Conservation (phyloP, 2,888 invertebrate genomes). For the Pocota personata region DNA sequence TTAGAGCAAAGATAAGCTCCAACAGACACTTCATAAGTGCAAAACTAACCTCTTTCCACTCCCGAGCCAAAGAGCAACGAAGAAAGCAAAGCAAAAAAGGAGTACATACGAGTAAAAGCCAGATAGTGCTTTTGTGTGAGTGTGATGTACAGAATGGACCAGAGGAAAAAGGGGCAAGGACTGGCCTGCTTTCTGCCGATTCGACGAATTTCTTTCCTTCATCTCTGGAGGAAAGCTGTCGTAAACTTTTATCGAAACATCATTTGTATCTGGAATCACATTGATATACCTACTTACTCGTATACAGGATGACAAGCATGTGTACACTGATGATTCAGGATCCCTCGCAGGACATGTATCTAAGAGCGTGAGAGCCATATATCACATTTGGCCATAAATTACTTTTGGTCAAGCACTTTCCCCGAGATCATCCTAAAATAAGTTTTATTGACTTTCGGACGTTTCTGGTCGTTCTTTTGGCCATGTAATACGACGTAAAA, state of each 20-base stretch:
- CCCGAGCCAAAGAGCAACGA: background rate
- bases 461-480: conserved; percentile 5
- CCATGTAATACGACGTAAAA: conserved; percentile 37
- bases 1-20: conserved; percentile 30
- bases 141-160: background rate
- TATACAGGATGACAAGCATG: conserved; percentile 32
- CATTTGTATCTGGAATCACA: conserved; percentile 39
- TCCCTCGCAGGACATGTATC: background rate
- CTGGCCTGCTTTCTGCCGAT: conserved; percentile 34
- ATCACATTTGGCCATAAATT: conserved; percentile 67
- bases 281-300: conserved; percentile 20
- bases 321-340: conserved; percentile 36
- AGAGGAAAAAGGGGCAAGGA: background rate
- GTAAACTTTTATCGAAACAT: conserved; percentile 62
- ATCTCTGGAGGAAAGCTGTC: conserved; percentile 42
- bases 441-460: conserved; percentile 66
- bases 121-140: background rate
- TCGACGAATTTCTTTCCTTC: conserved; percentile 31
- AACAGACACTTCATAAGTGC: conserved; percentile 50
- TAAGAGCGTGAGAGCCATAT: conserved; percentile 38
- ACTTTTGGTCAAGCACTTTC: conserved; percentile 67
- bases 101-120: background rate
- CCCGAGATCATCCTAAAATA: conserved; percentile 60
- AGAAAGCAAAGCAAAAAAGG: background rate
- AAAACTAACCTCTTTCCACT: conserved; percentile 16